phyloP scores from a whole-genome alignment of 1,140 invertebrate genomes.

The Oncopodura yosiiana region DNA sequence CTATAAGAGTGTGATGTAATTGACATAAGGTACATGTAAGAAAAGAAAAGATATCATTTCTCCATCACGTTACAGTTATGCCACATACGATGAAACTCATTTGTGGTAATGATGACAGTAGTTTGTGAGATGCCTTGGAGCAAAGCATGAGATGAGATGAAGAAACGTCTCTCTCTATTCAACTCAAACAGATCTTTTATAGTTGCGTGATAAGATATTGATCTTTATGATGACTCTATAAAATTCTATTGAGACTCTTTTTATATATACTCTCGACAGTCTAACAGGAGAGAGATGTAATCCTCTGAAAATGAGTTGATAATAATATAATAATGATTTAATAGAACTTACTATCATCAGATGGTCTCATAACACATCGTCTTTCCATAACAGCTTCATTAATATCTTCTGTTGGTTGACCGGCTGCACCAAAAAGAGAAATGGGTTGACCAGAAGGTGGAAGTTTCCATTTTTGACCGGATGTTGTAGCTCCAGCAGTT shows the following conservation, averaged over 20 bases:
- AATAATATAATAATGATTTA: neutral
- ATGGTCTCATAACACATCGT: conserved; percentile 47
- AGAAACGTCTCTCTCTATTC: no score
- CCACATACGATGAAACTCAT: no score
- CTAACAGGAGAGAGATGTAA: neutral
- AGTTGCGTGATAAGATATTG: no score
- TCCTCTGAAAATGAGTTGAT: neutral
- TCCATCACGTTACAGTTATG: no score
- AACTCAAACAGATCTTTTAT: no score
- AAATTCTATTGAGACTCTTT: neutral
- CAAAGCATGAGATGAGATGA: no score
- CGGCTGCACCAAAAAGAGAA: conserved; percentile 45
- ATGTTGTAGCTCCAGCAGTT: conserved; percentile 41
- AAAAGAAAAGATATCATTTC: no score
- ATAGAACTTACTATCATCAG: conserved; percentile 58
- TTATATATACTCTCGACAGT: neutral
- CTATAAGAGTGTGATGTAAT: no score
- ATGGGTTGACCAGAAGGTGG: conserved; percentile 58
- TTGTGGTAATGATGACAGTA: no score
- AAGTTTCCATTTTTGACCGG: conserved; percentile 58
- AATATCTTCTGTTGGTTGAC: conserved; percentile 44
- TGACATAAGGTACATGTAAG: no score
- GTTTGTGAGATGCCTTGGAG: no score
- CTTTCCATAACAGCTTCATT: conserved; percentile 37
- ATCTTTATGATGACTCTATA: no score